Percentiles rank a stretch among this genome's conserved stretches.
These are phyloP conservation scores for Pogonus chalceus DNA, from an alignment of 1,140 invertebrate species.

Conservation along the genomic window DNA sequence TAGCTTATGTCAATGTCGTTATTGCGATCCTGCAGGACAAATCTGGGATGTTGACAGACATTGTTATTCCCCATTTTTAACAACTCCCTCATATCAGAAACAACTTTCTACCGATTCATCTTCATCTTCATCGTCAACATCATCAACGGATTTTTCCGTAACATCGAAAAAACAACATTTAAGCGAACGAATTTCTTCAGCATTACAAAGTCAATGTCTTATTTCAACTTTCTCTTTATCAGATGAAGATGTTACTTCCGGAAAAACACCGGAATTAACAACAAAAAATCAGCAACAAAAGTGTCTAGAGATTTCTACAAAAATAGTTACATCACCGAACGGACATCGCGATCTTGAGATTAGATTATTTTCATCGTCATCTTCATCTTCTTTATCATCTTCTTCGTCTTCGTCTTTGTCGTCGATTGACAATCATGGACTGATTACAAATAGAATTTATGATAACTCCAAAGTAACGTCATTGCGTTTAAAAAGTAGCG, in stretches of 20 bases:
- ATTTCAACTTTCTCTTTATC: neutral
- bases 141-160: neutral
- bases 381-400: slow-evolving; percentile 16
- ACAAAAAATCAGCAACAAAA: slow-evolving; percentile 35
- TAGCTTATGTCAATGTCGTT: slow-evolving; percentile 63
- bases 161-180: neutral
- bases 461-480: too few relatives aligned
- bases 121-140: neutral
- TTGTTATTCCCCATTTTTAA: slow-evolving; percentile 40
- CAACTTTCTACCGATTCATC: slow-evolving; percentile 13
- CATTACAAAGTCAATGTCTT: neutral
- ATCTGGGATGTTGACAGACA: slow-evolving; percentile 61
- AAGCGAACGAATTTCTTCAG: neutral
- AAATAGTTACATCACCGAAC: slow-evolving; percentile 65
- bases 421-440: slow-evolving; percentile 14
- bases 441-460: too few relatives aligned
- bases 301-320: slow-evolving; percentile 59
- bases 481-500: too few relatives aligned
- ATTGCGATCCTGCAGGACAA: slow-evolving; percentile 64
- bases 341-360: slow-evolving; percentile 69
- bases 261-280: slow-evolving; percentile 8
- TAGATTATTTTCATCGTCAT: slow-evolving; percentile 57
- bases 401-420: too few relatives aligned
- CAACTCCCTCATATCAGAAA: slow-evolving; percentile 24
- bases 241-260: neutral